Evolutionary conservation across 2,888 invertebrate genomes (phyloP), one percentile per base, ranked within the genome.

Genomic region (Diabrotica balteata): DNA sequence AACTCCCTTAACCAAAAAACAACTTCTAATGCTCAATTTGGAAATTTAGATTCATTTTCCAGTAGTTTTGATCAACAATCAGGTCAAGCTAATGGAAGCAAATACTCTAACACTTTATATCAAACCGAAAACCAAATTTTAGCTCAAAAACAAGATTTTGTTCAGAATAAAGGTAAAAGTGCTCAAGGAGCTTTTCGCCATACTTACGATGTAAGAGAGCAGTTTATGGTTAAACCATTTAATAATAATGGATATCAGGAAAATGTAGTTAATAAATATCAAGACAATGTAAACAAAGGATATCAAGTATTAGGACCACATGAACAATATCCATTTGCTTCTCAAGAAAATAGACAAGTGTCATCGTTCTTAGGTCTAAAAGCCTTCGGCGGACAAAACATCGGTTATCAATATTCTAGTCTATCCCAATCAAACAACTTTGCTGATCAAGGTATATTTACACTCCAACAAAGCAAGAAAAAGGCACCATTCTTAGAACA

Each of bases 181-280:
- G 70, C 71, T 5, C 73, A 53, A 45, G 70, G 70, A 6, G 64
- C 66, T 9, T 79, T 68, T 72, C 76, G 76, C 0, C 80, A 79
- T 70, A 80, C 79, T 7, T 77, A 79, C 8, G 79, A 79, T 2
- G 79, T 80, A 73, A 79, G 80, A 4, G 76, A 79, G 68, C 73
- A 73, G 32, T 71, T 77, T 52, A 51, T 59, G 4, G 55, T 71
- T 7, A 61, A 67, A 17, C 88, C 88, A 76, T 85, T 84, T 0
- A 88, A 88, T 68, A 88, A 88, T 70, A 88, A 87, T 77, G 81
- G 87, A 55, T 88, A 88, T n/a, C 88, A 86, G 83, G 84, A 17
- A 17, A 17, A 17, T 17, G 17, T 17, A 17, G 2, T 17, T 17
- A 17, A 17, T 17, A 17, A 17, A 17, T 17, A 17, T 17, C 17